Evolutionary conservation across 2,113 vertebrate species (phyloP).

Genomic region (Callipepla squamata): DNA sequence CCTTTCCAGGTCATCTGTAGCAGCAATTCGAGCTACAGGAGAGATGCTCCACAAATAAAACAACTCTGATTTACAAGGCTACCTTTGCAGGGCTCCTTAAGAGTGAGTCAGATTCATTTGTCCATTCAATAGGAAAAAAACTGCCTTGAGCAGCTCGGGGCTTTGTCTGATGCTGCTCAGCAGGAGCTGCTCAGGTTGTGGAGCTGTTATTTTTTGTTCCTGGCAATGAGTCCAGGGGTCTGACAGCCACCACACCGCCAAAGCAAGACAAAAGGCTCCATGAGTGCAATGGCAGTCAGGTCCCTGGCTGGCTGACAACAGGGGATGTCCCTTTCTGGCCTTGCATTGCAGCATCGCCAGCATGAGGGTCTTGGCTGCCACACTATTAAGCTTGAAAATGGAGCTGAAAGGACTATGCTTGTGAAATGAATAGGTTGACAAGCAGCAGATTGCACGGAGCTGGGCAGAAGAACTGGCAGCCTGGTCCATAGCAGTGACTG

Average conservation of each 20-base stretch:
- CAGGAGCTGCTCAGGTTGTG: neutral
- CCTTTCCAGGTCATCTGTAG: neutral
- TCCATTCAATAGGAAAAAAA: neutral
- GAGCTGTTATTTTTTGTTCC: constrained; percentile 21
- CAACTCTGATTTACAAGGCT: neutral
- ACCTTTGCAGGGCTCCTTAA: neutral
- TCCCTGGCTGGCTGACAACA: constrained; percentile 21
- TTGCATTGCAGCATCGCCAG: neutral
- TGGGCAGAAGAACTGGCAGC: neutral
- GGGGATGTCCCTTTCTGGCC: constrained; percentile 1
- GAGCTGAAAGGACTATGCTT: neutral
- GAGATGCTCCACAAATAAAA: neutral
- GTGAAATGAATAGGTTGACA: constrained; percentile 12
- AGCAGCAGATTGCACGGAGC: neutral
- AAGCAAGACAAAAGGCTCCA: neutral
- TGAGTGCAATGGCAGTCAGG: neutral
- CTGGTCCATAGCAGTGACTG: neutral
- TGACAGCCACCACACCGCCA: constrained; percentile 21
- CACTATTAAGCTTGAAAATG: neutral
- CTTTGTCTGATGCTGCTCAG: neutral
- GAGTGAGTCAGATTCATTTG: neutral
- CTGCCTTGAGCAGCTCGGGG: neutral
- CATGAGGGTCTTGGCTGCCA: constrained; percentile 7
- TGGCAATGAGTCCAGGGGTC: constrained; percentile 29
- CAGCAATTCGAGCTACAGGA: neutral